Conservation (phyloP, 2,113 vertebrate genomes). For the Megaleporinus macrocephalus region DNA sequence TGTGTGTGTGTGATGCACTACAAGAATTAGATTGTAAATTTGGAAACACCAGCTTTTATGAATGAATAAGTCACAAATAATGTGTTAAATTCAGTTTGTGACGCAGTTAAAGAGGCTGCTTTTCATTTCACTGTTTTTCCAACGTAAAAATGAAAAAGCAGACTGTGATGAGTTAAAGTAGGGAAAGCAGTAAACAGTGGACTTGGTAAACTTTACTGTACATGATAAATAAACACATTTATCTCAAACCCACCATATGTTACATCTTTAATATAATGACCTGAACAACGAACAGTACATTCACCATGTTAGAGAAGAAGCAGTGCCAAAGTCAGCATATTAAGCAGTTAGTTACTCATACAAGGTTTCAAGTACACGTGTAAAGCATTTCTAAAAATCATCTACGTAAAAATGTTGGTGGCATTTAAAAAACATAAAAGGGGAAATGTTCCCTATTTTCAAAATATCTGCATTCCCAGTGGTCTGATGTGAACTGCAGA, state of each 20-base stretch:
- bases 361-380: neutral
- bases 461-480: too few species aligned
- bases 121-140: too few species aligned
- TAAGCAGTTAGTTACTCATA: neutral
- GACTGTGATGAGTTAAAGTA: too few species aligned
- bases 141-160: too few species aligned
- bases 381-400: neutral
- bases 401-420: neutral
- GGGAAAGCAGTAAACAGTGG: neutral
- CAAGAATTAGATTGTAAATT: too few species aligned
- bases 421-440: neutral
- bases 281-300: constrained; percentile 10
- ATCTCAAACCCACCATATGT: neutral
- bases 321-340: neutral
- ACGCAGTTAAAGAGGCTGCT: too few species aligned
- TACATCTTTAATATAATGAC: neutral
- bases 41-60: too few species aligned
- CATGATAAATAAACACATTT: neutral
- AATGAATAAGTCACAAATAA: too few species aligned
- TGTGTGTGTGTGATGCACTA: too few species aligned
- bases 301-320: neutral
- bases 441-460: too few species aligned
- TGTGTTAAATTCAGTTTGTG: too few species aligned
- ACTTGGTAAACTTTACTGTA: neutral
- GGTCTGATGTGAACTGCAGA: too few species aligned